These are phyloP conservation scores for Clarias fuscus DNA, from an alignment of 2,797 vertebrate species.

Conservation along the genomic window DNA sequence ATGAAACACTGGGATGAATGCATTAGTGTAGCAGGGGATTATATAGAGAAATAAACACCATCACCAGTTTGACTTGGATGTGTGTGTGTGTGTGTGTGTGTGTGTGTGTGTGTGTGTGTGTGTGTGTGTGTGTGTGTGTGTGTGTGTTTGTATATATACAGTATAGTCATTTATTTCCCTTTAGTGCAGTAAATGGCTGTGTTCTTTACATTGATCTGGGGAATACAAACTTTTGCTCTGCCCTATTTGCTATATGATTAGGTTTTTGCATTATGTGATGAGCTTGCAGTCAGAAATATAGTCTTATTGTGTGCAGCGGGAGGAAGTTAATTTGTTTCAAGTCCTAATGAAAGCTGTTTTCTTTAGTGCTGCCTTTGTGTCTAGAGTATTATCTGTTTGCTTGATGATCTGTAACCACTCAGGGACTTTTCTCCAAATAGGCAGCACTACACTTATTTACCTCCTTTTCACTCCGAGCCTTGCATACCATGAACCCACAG, in stretches of 20 bases:
- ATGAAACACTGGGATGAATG: too few relatives aligned
- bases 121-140: too few relatives aligned
- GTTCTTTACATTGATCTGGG: background rate
- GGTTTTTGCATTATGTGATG: background rate
- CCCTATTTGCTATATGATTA: background rate
- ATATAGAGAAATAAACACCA: too few relatives aligned
- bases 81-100: too few relatives aligned
- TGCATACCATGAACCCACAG: background rate
- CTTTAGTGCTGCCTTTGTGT: background rate
- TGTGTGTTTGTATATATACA: too few relatives aligned
- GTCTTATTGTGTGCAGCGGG: background rate
- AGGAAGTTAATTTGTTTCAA: constrained; percentile 10
- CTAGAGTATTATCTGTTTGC: background rate
- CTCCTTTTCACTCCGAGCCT: background rate
- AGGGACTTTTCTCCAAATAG: constrained; percentile 2
- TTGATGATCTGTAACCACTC: constrained; percentile 10
- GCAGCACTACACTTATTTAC: background rate
- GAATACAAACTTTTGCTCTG: background rate
- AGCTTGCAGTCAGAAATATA: background rate
- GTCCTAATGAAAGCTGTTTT: background rate
- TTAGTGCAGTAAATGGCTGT: background rate
- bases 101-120: too few relatives aligned
- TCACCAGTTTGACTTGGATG: too few relatives aligned
- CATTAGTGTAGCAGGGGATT: too few relatives aligned
- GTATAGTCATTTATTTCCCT: background rate